Evolutionary conservation across 2,113 vertebrate genomes (phyloP).

Genomic region (Percopsis transmontana): DNA sequence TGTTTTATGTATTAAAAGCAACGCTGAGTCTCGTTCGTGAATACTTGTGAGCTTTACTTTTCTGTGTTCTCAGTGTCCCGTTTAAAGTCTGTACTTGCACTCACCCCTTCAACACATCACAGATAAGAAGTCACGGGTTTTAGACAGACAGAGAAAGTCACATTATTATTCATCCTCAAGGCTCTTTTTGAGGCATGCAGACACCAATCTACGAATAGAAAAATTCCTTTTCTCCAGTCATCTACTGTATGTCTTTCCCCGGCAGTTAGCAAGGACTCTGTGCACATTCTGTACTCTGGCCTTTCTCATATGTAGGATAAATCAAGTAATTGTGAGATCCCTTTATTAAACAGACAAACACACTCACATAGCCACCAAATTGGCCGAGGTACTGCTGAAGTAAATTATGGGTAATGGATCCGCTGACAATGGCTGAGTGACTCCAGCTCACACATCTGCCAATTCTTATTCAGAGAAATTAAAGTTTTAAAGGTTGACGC

Average conservation of each 20-base stretch:
- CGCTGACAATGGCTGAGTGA: background rate
- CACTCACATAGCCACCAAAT: background rate
- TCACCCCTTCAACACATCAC: background rate
- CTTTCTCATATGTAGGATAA: slow-evolving; percentile 7
- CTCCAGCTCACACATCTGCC: background rate
- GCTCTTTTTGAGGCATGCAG: background rate
- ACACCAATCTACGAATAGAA: background rate
- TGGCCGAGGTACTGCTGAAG: background rate
- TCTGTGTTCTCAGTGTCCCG: no score
- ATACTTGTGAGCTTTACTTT: no score
- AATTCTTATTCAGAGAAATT: background rate
- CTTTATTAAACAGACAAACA: slow-evolving; percentile 6
- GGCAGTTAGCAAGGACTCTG: background rate
- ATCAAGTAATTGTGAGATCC: background rate
- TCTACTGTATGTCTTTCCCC: background rate
- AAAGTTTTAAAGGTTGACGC: background rate
- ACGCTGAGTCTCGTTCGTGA: no score
- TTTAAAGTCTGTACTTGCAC: no score
- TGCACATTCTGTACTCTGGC: background rate
- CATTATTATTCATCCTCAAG: background rate
- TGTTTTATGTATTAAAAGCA: no score
- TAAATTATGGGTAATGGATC: background rate
- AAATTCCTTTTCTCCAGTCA: background rate
- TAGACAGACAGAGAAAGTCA: background rate
- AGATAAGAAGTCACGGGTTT: background rate